Evolutionary conservation across 2,888 invertebrate genomes (phyloP).

Genomic region (Thyatira batis): DNA sequence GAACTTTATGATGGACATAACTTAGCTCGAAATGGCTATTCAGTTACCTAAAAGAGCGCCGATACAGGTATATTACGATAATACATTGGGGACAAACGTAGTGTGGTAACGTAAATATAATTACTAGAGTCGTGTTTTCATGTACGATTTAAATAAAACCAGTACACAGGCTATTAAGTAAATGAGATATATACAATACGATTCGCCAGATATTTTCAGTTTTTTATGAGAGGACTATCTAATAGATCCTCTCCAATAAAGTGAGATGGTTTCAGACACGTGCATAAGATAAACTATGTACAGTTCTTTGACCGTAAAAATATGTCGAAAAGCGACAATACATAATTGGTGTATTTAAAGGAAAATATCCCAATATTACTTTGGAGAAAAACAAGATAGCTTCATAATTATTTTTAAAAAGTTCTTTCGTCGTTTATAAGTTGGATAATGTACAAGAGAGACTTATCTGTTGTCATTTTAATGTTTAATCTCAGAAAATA

Average conservation of each 20-base stretch:
- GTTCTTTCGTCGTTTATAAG: background rate
- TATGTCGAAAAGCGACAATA: background rate
- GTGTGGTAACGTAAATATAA: background rate
- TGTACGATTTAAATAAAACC: background rate
- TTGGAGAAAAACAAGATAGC: background rate
- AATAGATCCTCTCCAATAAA: no score
- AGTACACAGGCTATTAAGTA: background rate
- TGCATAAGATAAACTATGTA: no score
- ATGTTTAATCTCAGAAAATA: background rate
- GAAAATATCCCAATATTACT: background rate
- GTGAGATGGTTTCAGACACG: no score
- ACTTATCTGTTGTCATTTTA: background rate
- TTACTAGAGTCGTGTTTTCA: background rate
- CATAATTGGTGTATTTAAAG: background rate
- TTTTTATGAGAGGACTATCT: no score
- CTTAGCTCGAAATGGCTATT: background rate
- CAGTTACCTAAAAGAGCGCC: slow-evolving; percentile 1
- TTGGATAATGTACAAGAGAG: background rate
- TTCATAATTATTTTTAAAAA: background rate
- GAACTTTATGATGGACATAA: slow-evolving; percentile 3
- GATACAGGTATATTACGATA: background rate
- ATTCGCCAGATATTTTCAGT: no score
- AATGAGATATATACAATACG: no score
- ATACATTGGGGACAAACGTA: background rate
- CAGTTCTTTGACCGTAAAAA: no score